These are phyloP conservation scores for Drosophila melanosoma DNA, from an alignment of 2,888 invertebrate species.

Conservation along the genomic window DNA sequence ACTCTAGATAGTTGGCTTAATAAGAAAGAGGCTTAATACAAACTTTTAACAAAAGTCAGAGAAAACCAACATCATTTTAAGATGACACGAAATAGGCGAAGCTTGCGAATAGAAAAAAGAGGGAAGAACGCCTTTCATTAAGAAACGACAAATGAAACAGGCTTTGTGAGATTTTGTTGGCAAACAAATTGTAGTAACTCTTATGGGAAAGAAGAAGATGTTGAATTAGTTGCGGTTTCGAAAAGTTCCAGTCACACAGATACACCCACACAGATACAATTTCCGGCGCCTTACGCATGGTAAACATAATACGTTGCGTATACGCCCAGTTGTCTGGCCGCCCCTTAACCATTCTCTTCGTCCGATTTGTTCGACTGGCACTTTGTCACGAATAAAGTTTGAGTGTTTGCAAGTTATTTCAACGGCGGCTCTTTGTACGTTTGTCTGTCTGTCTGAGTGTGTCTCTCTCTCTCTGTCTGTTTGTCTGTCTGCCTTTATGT, in stretches of 20 bases:
- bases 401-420: constrained; percentile 71
- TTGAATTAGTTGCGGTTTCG: constrained; percentile 62
- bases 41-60: constrained; percentile 60
- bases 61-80: constrained; percentile 55
- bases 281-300: constrained; percentile 58
- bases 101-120: constrained; percentile 5
- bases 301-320: constrained; percentile 57
- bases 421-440: constrained; percentile 27
- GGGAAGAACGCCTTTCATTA: constrained; percentile 52
- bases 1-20: not conserved
- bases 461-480: not conserved
- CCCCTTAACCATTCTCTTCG: not conserved
- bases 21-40: constrained; percentile 32
- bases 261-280: constrained; percentile 28
- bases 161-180: constrained; percentile 55
- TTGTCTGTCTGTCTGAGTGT: constrained; percentile 19
- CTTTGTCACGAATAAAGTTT: constrained; percentile 61
- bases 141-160: constrained; percentile 46
- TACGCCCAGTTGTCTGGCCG: constrained; percentile 52
- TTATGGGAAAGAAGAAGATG: constrained; percentile 29
- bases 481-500: constrained; percentile 23
- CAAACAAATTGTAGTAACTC: constrained; percentile 68
- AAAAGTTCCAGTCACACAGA: constrained; percentile 56
- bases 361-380: constrained; percentile 38
- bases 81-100: constrained; percentile 54